phyloP scores from a whole-genome alignment of 1,140 invertebrate species.

The Parapsyche elsis region DNA sequence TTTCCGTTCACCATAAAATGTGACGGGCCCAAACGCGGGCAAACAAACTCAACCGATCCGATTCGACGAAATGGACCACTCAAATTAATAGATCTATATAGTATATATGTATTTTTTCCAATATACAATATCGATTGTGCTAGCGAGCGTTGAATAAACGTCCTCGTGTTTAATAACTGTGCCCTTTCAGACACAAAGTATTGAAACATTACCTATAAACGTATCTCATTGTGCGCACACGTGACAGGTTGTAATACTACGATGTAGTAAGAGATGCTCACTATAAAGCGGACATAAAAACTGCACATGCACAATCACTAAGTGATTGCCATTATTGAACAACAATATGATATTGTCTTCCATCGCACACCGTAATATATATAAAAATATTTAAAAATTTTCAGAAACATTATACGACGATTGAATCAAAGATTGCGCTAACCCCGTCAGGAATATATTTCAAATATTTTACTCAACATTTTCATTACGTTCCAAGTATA shows the following conservation, averaged over 20 bases:
- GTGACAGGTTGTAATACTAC: background rate
- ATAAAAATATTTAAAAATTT: background rate
- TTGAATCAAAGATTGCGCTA: constrained; percentile 5
- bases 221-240: background rate
- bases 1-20: constrained; percentile 22
- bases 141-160: background rate
- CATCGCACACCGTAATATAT: background rate
- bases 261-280: background rate
- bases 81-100: too few species aligned
- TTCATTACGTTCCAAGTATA: background rate
- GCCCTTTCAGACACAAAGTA: constrained; percentile 18
- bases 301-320: constrained; percentile 7
- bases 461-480: background rate
- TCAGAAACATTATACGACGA: background rate
- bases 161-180: constrained; percentile 30
- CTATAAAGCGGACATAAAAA: constrained; percentile 3
- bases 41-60: background rate
- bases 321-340: background rate
- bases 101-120: background rate
- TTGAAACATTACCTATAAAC: background rate
- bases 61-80: background rate
- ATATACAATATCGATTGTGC: background rate
- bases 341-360: constrained; percentile 15
- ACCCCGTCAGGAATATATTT: background rate
- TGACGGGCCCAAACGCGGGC: background rate